These are phyloP conservation scores for Drosophila miranda DNA, from an alignment of 1,140 invertebrate genomes.

Conservation along the genomic window DNA sequence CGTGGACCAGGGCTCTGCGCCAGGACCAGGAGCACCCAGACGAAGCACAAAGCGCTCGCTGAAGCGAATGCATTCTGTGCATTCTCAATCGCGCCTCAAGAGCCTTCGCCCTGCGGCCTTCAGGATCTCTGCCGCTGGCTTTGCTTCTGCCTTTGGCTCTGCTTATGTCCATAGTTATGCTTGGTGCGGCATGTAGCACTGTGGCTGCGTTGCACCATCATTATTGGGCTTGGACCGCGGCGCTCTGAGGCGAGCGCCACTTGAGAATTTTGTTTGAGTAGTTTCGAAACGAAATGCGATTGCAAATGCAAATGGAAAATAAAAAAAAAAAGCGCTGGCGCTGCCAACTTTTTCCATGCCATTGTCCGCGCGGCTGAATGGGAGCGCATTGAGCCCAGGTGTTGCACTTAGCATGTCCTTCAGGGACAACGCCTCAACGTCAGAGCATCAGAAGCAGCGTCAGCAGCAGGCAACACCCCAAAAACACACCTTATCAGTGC, in stretches of 20 bases:
- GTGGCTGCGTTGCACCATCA: constrained; percentile 28
- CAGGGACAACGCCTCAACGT: constrained; percentile 50
- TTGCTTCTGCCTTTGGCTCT: constrained; percentile 5
- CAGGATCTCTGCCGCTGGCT: constrained; percentile 1
- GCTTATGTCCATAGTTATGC: neutral
- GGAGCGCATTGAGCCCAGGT: constrained; percentile 67
- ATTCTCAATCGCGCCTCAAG: constrained; percentile 56
- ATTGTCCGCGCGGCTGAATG: constrained; percentile 48
- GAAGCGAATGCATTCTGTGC: constrained; percentile 44
- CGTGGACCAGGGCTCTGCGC: neutral
- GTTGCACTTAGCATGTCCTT: constrained; percentile 58
- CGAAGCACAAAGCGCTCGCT: constrained; percentile 32
- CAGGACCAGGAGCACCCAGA: constrained; percentile 16
- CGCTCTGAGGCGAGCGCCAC: constrained; percentile 29
- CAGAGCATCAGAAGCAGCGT: neutral
- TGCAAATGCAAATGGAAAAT: constrained; percentile 51
- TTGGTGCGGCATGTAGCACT: too few species aligned
- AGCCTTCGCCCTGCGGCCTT: constrained; percentile 14
- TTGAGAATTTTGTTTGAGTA: constrained; percentile 64
- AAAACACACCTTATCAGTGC: constrained; percentile 40
- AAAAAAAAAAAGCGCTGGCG: constrained; percentile 11
- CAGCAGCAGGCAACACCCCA: constrained; percentile 1
- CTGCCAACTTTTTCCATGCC: constrained; percentile 37
- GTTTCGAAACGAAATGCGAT: constrained; percentile 59
- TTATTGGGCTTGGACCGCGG: constrained; percentile 49